Evolutionary conservation across 2,888 invertebrate species (phyloP).

Genomic region (Ditylenchus weischeri): DNA sequence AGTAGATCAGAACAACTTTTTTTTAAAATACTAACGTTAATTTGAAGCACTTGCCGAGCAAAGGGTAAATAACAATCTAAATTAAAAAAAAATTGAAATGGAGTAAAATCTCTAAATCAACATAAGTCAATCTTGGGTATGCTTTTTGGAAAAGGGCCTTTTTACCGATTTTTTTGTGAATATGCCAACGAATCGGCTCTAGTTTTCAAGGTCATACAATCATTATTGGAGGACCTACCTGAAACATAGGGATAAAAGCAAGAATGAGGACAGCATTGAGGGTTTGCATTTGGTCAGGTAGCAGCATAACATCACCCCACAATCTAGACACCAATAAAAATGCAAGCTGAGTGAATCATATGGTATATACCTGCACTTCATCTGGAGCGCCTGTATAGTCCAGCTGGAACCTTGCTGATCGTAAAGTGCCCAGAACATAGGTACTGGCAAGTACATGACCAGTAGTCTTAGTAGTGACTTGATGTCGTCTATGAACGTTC

Average conservation of each 20-base stretch:
- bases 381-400: conserved; percentile 81
- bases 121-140: background rate
- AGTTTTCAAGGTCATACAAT: no score
- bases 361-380: conserved; percentile 62
- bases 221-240: conserved; percentile 32
- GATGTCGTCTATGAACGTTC: conserved; percentile 49
- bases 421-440: conserved; percentile 92
- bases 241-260: conserved; percentile 61
- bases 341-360: no score
- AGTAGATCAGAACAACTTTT: background rate
- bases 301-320: conserved; percentile 29
- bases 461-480: conserved; percentile 47
- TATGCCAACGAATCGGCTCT: no score
- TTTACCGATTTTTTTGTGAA: no score
- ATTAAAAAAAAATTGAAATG: background rate
- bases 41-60: background rate
- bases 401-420: conserved; percentile 92
- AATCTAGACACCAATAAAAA: conserved; percentile 15
- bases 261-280: conserved; percentile 60
- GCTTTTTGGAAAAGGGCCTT: no score
- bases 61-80: conserved; percentile 5
- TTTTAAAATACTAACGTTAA: conserved; percentile 12
- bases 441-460: conserved; percentile 64
- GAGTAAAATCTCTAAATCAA: no score
- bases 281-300: conserved; percentile 44